Base-by-base conservation (phyloP, 92 coral and sea anemone species). In the Porites cylindrica region DNA sequence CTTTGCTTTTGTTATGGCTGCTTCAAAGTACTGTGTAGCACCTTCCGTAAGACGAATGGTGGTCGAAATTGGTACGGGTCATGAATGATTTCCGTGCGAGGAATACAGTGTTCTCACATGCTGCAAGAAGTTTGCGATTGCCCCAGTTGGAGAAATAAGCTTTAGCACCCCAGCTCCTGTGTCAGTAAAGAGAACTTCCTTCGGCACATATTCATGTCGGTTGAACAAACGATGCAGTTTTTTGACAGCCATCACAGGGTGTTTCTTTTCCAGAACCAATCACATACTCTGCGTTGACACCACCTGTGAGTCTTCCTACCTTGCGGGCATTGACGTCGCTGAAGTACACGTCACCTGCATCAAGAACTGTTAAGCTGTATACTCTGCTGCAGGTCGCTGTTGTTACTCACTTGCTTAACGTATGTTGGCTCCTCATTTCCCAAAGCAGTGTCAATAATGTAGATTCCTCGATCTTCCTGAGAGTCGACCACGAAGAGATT, bases 401-500 rank as follows among this genome's bases (percentile, higher is more conserved):
- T 12, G 29, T 70, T 70, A 38, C 21, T 38, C 14, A 70, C 23
- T 12, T 3, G 16, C 19, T 70, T 70, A 38, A 1, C 76, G 6
- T 70, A 70, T 1, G 24, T 13, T 70, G 76, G 76, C 51, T 29
- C 51, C 14, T 12, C 60, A 54, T 54, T 12, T 9, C 1, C 60
- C 60, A 54, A 54, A 43, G 63, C 62, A 12, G 79, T 51, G 62
- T 75, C 79, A 43, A 53, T 29, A 12, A 75, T 20, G 79, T 50
- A 75, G 17, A 77, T 77, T 64, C 81, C 80, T 17, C 77, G 79
- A 63, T 78, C 85, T 3, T 86, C 59, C 77, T 81, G 32, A 1
- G 85, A 81, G 56, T 81, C 69, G 21, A 67, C 76, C 53, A 68
- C 85, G 51, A 52, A 81, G 77, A 67, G 51, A 26, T 81, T 76